These are phyloP conservation scores for Ephestia elutella DNA, from an alignment of 1,140 invertebrate genomes.

Conservation along the genomic window DNA sequence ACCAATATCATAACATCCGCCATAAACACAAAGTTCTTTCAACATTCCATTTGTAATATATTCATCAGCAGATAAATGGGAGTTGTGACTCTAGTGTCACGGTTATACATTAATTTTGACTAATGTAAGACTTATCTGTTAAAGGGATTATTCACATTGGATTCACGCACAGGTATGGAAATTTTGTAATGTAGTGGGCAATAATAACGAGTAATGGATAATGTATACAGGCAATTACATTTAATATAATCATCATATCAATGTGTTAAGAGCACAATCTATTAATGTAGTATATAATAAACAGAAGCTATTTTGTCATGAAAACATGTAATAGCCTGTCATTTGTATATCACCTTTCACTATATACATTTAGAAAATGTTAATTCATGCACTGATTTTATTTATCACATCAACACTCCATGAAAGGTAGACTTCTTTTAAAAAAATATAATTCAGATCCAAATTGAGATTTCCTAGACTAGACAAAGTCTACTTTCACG, in stretches of 20 bases:
- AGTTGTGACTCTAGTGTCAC: not conserved
- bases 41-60: not conserved
- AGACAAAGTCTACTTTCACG: constrained; percentile 26
- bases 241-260: not conserved
- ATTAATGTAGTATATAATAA: too few species aligned
- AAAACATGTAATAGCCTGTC: too few species aligned
- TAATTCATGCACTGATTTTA: too few species aligned
- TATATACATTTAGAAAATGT: too few species aligned
- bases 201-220: not conserved
- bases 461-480: not conserved
- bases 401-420: too few species aligned
- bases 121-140: not conserved
- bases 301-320: too few species aligned
- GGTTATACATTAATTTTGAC: constrained; percentile 5
- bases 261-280: too few species aligned
- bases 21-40: not conserved
- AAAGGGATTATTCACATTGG: not conserved
- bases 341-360: too few species aligned
- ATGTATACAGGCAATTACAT: not conserved
- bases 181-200: not conserved
- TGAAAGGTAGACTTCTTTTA: too few species aligned
- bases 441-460: too few species aligned
- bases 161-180: constrained; percentile 1
- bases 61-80: not conserved
- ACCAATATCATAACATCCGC: not conserved